Percentiles rank a stretch among this genome's conserved stretches.
Evolutionary conservation across 2,888 invertebrate species (phyloP).

Genomic region (Chrysopilus asiliformis): DNA sequence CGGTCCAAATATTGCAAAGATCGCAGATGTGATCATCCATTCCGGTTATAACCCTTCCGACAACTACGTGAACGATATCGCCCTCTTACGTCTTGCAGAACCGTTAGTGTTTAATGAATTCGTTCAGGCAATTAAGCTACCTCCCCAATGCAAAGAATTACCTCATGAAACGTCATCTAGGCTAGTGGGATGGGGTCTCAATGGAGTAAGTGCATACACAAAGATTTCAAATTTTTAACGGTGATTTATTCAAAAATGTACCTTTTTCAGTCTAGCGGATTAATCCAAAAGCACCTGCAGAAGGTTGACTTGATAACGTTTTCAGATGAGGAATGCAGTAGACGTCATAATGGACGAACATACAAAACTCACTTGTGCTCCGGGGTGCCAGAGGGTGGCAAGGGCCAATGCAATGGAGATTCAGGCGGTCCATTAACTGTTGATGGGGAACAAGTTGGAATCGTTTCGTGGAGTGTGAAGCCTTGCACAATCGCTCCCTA

Average conservation of each 20-base stretch:
- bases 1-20: slow-evolving; percentile 21
- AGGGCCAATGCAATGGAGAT: slow-evolving; percentile 37
- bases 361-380: slow-evolving; percentile 34
- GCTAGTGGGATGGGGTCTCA: slow-evolving; percentile 29
- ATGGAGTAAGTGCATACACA: slow-evolving; percentile 23
- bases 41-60: slow-evolving; percentile 21
- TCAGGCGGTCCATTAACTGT: slow-evolving; percentile 37
- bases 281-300: slow-evolving; percentile 27
- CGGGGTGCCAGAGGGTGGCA: slow-evolving; percentile 36
- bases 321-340: slow-evolving; percentile 30
- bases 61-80: slow-evolving; percentile 33
- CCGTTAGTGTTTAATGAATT: slow-evolving; percentile 21
- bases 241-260: too few relatives aligned
- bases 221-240: too few relatives aligned
- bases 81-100: slow-evolving; percentile 27
- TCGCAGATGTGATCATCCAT: slow-evolving; percentile 27
- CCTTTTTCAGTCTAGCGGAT: slow-evolving; percentile 29
- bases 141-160: slow-evolving; percentile 15
- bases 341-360: slow-evolving; percentile 23
- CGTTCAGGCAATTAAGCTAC: slow-evolving; percentile 24
- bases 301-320: slow-evolving; percentile 31
- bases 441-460: slow-evolving; percentile 30
- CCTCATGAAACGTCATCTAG: slow-evolving; percentile 18
- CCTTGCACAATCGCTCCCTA: slow-evolving; percentile 34
- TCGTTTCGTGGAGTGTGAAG: slow-evolving; percentile 38